A percentile compares a stretch with the other conserved stretches of the same genome.
Conservation (phyloP, 2,888 invertebrate genomes). For the Tipula confusa region DNA sequence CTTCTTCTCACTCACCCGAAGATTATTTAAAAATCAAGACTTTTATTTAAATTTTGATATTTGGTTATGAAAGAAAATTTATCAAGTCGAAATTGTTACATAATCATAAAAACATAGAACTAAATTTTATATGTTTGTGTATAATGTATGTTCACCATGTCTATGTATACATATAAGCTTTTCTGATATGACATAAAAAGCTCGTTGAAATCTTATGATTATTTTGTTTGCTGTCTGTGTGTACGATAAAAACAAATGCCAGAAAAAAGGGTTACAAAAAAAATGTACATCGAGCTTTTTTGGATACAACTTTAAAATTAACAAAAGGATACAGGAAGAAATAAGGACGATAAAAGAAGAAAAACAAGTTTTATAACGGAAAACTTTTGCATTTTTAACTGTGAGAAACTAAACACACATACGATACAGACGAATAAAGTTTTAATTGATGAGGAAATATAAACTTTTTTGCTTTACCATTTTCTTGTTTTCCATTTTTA, state of each 20-base stretch:
- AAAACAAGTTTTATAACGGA: not conserved
- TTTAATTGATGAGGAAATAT: slow-evolving; percentile 12
- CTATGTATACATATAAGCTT: not conserved
- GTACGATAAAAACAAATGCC: not conserved
- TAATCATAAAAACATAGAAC: slow-evolving; percentile 26
- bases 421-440: not conserved
- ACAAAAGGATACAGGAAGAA: not conserved
- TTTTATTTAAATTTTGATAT: slow-evolving; percentile 25
- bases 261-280: not conserved
- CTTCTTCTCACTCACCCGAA: too few relatives aligned
- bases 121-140: not conserved
- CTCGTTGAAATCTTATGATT: not conserved
- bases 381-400: not conserved
- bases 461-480: not conserved
- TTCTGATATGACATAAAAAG: not conserved
- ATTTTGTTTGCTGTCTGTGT: too few relatives aligned
- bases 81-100: slow-evolving; percentile 13
- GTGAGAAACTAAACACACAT: not conserved
- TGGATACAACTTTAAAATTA: not conserved
- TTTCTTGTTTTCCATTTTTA: not conserved
- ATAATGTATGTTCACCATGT: not conserved
- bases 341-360: not conserved
- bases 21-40: slow-evolving; percentile 8
- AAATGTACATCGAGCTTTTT: not conserved
- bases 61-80: slow-evolving; percentile 20